These are phyloP conservation scores for Sebastes ruberrimus DNA, from an alignment of 2,797 vertebrate species.

Conservation along the genomic window DNA sequence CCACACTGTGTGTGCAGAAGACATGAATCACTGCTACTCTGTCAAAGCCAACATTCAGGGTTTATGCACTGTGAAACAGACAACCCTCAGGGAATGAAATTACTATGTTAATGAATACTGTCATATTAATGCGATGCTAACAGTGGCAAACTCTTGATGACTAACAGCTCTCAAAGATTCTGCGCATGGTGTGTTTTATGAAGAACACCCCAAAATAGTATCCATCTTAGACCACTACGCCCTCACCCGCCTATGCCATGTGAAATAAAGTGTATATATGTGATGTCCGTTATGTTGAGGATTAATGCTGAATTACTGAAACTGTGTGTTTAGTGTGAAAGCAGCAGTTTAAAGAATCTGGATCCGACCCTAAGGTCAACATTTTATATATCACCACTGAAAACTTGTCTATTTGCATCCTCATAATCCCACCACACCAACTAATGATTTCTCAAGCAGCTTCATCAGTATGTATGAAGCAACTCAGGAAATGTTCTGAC, in stretches of 20 bases:
- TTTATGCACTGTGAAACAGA: not conserved
- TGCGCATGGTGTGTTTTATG: not conserved
- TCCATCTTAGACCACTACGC: not conserved
- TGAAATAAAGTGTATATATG: not conserved
- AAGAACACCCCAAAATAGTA: not conserved
- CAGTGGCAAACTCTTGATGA: not conserved
- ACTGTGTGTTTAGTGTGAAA: not conserved
- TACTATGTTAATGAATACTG: not conserved
- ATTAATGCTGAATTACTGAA: not conserved
- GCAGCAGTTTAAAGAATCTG: not conserved
- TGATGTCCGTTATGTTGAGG: not conserved
- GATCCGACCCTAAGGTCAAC: not conserved
- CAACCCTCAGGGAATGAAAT: not conserved
- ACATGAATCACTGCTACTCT: constrained; percentile 4
- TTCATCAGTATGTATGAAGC: not conserved
- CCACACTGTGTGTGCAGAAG: not conserved
- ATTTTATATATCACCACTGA: not conserved
- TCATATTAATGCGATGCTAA: not conserved
- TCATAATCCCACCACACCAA: not conserved
- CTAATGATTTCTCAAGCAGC: not conserved
- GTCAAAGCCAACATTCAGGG: constrained; percentile 14
- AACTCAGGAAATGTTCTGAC: not conserved
- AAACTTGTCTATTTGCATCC: not conserved
- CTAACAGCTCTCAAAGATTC: not conserved
- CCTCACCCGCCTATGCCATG: not conserved